These are phyloP conservation scores for Callopanchax toddi DNA, from an alignment of 2,113 vertebrate species.

Conservation along the genomic window DNA sequence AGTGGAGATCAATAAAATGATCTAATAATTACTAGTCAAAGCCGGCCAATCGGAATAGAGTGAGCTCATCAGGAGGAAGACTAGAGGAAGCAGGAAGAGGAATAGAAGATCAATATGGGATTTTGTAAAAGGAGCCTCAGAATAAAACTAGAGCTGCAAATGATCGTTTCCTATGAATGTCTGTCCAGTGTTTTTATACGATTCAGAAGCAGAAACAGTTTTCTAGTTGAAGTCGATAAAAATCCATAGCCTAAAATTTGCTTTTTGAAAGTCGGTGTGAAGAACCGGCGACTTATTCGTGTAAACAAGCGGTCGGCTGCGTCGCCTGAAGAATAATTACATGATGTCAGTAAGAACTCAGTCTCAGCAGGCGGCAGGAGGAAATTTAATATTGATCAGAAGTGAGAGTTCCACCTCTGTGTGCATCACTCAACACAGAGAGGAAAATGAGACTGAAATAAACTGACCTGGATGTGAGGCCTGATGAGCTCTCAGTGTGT, in stretches of 20 bases:
- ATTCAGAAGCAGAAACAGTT: not conserved
- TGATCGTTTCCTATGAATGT: not conserved
- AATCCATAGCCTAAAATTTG: not conserved
- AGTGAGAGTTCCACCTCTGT: not conserved
- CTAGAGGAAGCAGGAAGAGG: not conserved
- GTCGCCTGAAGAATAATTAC: not conserved
- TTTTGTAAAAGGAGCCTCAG: not conserved
- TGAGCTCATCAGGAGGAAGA: not conserved
- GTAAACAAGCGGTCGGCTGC: not conserved
- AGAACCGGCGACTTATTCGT: not conserved
- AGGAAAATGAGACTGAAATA: conserved; percentile 36
- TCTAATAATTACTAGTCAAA: not conserved
- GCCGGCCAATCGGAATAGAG: not conserved
- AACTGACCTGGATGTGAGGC: conserved; percentile 20
- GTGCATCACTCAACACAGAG: conserved; percentile 17
- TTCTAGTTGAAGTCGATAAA: not conserved
- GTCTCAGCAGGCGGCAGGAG: conserved; percentile 4
- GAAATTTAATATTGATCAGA: conserved; percentile 6
- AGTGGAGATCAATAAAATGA: too few species aligned
- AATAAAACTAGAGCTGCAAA: not conserved
- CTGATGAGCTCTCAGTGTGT: conserved; percentile 4
- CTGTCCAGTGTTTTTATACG: too few species aligned
- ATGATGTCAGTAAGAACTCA: not conserved
- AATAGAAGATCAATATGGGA: not conserved
- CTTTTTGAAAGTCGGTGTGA: not conserved